These are phyloP conservation scores for Shargacucullia verbasci DNA, from an alignment of 2,888 invertebrate species.

Conservation along the genomic window DNA sequence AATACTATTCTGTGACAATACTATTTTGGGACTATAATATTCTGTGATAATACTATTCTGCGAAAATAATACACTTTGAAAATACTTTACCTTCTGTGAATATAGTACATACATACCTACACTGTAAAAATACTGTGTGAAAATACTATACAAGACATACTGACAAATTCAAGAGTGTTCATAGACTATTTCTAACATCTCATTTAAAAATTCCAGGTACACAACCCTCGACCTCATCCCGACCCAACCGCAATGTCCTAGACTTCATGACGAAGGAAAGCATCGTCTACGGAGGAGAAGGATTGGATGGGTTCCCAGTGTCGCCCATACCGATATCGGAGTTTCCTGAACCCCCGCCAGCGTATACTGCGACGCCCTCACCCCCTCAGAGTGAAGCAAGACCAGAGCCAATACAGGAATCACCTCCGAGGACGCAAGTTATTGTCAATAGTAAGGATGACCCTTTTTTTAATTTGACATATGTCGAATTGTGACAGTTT, in stretches of 20 bases:
- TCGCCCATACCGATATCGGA: constrained; percentile 68
- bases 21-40: too few species aligned
- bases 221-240: constrained; percentile 10
- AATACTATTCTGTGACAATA: too few species aligned
- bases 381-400: constrained; percentile 5
- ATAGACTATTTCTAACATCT: background rate
- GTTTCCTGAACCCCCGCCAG: constrained; percentile 77
- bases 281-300: constrained; percentile 59
- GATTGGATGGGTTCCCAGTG: constrained; percentile 61
- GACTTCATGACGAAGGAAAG: constrained; percentile 67
- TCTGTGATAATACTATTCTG: too few species aligned
- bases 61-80: too few species aligned
- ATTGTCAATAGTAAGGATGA: constrained; percentile 23
- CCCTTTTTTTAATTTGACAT: too few species aligned
- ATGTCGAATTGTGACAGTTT: too few species aligned
- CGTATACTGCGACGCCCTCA: constrained; percentile 66
- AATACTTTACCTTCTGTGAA: too few species aligned
- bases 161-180: too few species aligned
- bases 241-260: constrained; percentile 17
- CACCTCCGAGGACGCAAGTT: constrained; percentile 71
- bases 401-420: background rate
- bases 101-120: too few species aligned
- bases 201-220: constrained; percentile 39
- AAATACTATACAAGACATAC: too few species aligned
- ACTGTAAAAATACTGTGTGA: too few species aligned